These are phyloP conservation scores for Agapornis roseicollis DNA, from an alignment of 2,113 vertebrate species.

Conservation along the genomic window DNA sequence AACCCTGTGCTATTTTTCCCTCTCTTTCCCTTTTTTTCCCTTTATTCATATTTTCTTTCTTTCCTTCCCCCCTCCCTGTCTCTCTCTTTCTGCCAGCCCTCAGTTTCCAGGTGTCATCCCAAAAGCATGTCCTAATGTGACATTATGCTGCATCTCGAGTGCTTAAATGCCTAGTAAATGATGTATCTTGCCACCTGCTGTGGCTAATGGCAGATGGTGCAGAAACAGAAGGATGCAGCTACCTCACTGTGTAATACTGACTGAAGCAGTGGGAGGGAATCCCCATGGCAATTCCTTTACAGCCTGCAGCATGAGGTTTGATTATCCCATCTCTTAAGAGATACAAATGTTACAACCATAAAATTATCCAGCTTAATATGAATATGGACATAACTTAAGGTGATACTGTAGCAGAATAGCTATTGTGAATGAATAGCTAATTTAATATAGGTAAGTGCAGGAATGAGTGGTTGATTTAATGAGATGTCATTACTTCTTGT, in stretches of 20 bases:
- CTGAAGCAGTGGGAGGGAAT: fast-evolving
- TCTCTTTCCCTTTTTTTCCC: neutral
- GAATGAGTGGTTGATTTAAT: conserved; percentile 28
- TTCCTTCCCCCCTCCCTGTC: neutral
- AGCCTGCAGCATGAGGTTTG: neutral
- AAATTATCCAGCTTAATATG: neutral
- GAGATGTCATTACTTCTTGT: neutral
- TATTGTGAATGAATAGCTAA: conserved; percentile 17
- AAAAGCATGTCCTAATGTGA: neutral
- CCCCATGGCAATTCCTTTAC: neutral
- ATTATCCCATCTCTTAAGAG: neutral
- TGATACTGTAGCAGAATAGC: neutral
- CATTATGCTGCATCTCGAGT: neutral
- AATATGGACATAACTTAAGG: neutral
- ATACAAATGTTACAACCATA: neutral
- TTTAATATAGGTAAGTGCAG: conserved; percentile 37
- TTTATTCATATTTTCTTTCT: neutral
- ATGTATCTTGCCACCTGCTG: neutral
- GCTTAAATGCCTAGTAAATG: neutral
- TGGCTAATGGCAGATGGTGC: neutral
- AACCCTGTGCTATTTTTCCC: neutral
- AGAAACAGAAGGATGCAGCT: neutral
- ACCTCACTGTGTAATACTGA: neutral
- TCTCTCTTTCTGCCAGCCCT: neutral
- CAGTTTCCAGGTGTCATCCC: neutral